Conservation (phyloP, 2,113 vertebrate species). For the Brachionichthys hirsutus region DNA sequence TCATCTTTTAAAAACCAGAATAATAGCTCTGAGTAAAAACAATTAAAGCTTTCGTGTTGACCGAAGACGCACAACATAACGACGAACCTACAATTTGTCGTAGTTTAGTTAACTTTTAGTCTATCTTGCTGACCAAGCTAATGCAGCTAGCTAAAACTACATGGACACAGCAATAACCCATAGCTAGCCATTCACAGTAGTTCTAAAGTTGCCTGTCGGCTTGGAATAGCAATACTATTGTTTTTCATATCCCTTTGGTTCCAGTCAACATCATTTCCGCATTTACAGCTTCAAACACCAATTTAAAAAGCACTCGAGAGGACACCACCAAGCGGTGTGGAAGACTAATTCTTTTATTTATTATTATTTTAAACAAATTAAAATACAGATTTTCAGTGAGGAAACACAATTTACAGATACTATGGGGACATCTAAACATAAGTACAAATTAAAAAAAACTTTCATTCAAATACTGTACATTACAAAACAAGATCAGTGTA, state of each 20-base stretch:
- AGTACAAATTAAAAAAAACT: too few relatives aligned
- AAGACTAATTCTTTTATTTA: too few relatives aligned
- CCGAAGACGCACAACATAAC: neutral
- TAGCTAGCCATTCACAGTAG: neutral
- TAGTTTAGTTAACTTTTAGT: neutral
- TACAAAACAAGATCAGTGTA: too few relatives aligned
- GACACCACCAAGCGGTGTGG: neutral
- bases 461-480: too few relatives aligned
- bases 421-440: too few relatives aligned
- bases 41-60: neutral
- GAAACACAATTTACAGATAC: too few relatives aligned
- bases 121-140: constrained; percentile 2
- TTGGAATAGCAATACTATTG: neutral
- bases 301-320: neutral
- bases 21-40: neutral
- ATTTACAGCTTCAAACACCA: fast-evolving
- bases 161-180: neutral
- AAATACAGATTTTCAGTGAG: too few relatives aligned
- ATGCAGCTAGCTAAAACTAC: neutral
- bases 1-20: too few relatives aligned
- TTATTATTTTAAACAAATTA: too few relatives aligned
- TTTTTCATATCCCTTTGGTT: neutral
- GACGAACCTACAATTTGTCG: neutral
- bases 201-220: neutral
- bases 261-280: too few relatives aligned